Percentiles rank a stretch among this genome's conserved stretches.
Evolutionary conservation across 2,113 vertebrate species (phyloP).

Genomic region (Andinoacara biseriatus): DNA sequence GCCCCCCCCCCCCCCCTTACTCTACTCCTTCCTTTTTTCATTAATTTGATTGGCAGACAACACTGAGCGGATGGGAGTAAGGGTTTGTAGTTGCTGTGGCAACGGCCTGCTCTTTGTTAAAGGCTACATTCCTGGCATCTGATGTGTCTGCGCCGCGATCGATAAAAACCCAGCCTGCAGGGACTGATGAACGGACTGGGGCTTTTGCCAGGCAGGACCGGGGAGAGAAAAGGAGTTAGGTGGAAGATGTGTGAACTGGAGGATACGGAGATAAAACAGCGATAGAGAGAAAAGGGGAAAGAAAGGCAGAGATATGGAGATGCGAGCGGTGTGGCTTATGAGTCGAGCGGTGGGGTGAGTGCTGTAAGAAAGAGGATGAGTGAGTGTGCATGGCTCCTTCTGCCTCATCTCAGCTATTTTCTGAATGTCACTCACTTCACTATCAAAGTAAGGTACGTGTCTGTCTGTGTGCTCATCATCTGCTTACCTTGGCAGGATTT

Average conservation of each 20-base stretch:
- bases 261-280: slow-evolving; percentile 48
- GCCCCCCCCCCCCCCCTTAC: slow-evolving; percentile 10
- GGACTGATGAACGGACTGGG: slow-evolving; percentile 63
- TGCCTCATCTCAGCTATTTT: slow-evolving; percentile 60
- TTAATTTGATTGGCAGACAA: slow-evolving; percentile 77
- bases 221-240: slow-evolving; percentile 43
- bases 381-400: slow-evolving; percentile 5
- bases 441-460: slow-evolving; percentile 59
- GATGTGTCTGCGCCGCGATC: slow-evolving; percentile 75
- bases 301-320: slow-evolving; percentile 41
- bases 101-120: slow-evolving; percentile 79
- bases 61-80: slow-evolving; percentile 66
- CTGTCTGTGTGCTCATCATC: slow-evolving; percentile 49
- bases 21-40: slow-evolving; percentile 49
- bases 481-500: slow-evolving; percentile 50
- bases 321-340: slow-evolving; percentile 39
- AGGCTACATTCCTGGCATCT: slow-evolving; percentile 78
- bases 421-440: slow-evolving; percentile 59
- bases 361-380: slow-evolving; percentile 27
- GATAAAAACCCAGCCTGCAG: slow-evolving; percentile 69
- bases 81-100: slow-evolving; percentile 79
- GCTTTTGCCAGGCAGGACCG: slow-evolving; percentile 58
- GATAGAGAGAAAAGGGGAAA: slow-evolving; percentile 21
- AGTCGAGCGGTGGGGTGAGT: slow-evolving; percentile 54
- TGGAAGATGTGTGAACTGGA: slow-evolving; percentile 56